phyloP scores from a whole-genome alignment of 2,797 vertebrate species.

The Petrocephalus schoutedeni region DNA sequence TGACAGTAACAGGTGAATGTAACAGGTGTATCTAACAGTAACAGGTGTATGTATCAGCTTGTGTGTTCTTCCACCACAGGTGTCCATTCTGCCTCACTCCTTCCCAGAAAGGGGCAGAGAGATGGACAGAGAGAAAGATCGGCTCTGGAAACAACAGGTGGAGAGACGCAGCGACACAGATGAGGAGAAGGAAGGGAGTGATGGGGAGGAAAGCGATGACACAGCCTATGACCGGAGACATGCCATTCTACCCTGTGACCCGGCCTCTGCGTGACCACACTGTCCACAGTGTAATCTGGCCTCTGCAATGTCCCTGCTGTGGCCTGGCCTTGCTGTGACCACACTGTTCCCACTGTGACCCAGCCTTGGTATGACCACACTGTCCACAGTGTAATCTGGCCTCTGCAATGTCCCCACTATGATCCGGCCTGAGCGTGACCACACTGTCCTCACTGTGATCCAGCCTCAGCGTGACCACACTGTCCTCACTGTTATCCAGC shows the following conservation, averaged over 20 bases:
- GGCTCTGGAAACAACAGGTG: conserved; percentile 39
- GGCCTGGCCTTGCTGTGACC: not conserved
- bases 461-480: not conserved
- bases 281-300: not conserved
- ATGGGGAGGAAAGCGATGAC: conserved; percentile 67
- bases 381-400: conserved; percentile 29
- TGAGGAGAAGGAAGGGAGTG: conserved; percentile 58
- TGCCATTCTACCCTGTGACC: conserved; percentile 42
- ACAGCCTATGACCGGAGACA: conserved; percentile 65
- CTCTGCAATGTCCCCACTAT: not conserved
- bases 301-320: not conserved
- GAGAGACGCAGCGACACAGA: conserved; percentile 57
- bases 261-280: conserved; percentile 49
- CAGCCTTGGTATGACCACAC: not conserved
- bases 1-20: too few species aligned
- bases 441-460: not conserved
- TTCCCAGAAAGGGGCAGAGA: conserved; percentile 46
- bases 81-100: conserved; percentile 49
- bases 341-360: not conserved
- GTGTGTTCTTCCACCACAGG: conserved; percentile 36
- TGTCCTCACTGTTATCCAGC: conserved; percentile 38
- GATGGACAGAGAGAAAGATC: conserved; percentile 44
- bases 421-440: conserved; percentile 48
- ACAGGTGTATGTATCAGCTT: not conserved
- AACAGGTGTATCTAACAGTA: too few species aligned